Percentiles rank a stretch among this genome's conserved stretches.
Evolutionary conservation across 2,888 invertebrate genomes (phyloP).

Genomic region (Sarcophaga rosellei): DNA sequence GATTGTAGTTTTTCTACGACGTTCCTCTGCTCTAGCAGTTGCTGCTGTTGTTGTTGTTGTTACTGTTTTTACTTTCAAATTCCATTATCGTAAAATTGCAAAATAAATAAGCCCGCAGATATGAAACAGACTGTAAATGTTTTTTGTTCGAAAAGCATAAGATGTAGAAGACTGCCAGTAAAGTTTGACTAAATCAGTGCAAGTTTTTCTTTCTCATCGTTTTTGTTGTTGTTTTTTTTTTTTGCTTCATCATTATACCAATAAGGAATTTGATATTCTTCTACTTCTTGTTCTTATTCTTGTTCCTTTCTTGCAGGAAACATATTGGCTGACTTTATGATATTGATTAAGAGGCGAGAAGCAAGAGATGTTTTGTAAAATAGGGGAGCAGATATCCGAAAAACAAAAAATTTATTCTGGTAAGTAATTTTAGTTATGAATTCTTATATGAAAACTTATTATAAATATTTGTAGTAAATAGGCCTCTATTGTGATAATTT

Average conservation of each 20-base stretch:
- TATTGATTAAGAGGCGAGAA: not conserved
- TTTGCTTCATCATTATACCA: not conserved
- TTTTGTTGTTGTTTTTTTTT: no score
- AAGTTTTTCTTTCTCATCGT: not conserved
- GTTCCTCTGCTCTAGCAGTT: no score
- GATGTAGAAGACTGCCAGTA: not conserved
- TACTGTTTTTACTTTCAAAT: conserved; percentile 20
- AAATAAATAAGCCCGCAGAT: not conserved
- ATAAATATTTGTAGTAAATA: no score
- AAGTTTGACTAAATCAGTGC: not conserved
- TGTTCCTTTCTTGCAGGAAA: not conserved
- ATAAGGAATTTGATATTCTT: not conserved
- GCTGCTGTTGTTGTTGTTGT: conserved; percentile 7
- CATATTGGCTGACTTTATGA: not conserved
- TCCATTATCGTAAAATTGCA: conserved; percentile 37
- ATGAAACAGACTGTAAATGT: not conserved
- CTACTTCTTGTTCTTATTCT: no score
- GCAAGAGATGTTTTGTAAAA: no score
- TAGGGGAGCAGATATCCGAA: no score
- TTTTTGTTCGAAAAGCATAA: not conserved
- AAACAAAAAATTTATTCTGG: no score
- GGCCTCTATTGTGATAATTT: no score
- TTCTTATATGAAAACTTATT: no score
- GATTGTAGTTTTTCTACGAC: no score
- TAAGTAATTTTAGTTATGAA: no score